Evolutionary conservation across 2,113 vertebrate species (phyloP), one percentile per base, ranked within the genome.

Genomic region (Typhlomys cinereus): DNA sequence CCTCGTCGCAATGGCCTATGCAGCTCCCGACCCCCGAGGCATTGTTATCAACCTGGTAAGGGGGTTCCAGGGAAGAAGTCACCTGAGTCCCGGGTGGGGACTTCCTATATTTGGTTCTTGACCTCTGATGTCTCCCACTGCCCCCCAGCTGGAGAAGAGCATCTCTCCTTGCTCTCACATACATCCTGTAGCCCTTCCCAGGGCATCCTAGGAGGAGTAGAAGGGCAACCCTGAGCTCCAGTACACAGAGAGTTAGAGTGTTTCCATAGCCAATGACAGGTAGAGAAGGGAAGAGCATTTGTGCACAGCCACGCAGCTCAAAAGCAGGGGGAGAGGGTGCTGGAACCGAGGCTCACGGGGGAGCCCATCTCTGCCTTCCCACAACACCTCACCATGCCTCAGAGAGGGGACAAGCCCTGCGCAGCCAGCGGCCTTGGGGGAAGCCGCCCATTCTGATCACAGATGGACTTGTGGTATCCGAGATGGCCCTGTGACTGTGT

Each of bases 41-140:
- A 39, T 98, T 67, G 0, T 98, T 73, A 0, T 97, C 23, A 96
- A 96, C 84, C 89, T 98, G 98, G 98, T 98, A 96, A 98, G 97
- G 88, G 64, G 70, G 36, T 25, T 50, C 50, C 23, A 3, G n/a
- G 74, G n/a, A 18, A 64, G 25, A 21, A 10, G 48, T 13, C 9
- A 0, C 20, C 41, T 41, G 23, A 41, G 41, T 12, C 64, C n/a
- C 66, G 8, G 17, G 3, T 39, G 31, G 39, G 14, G 34, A 46
- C 5, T 74, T 39, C 34, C 17, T 21, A 61, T 73, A 73, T n/a
- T 41, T 64, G 21, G 54, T 6, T 29, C 59, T 73, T 50, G 23
- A 48, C 25, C 57, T 71, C 39, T 9, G 23, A 14, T 9, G 54
- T 71, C 66, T 31, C 48, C 20, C 13, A 23, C n/a, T 25, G 36